Percentiles rank a stretch among this genome's conserved stretches.
Evolutionary conservation across 2,888 invertebrate genomes (phyloP).

Genomic region (Lasioglossum lativentre): DNA sequence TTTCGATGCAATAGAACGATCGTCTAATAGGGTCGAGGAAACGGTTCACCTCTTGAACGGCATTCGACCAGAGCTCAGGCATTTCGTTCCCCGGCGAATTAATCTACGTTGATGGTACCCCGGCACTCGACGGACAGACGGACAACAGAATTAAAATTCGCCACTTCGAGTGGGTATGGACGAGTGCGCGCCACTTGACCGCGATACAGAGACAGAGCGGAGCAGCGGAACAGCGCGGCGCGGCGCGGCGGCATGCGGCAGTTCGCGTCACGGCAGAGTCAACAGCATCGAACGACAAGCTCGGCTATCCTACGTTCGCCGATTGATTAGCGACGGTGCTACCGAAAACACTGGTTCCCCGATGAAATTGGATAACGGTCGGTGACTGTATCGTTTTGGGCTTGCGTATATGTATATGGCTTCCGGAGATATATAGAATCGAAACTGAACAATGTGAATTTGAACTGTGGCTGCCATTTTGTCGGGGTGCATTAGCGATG

Average conservation of each 20-base stretch:
- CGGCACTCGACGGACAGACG: slow-evolving; percentile 3
- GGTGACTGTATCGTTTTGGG: not conserved
- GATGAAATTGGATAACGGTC: slow-evolving; percentile 7
- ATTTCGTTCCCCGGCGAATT: not conserved
- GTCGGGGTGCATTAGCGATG: not conserved
- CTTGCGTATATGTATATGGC: not conserved
- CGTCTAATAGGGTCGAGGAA: not conserved
- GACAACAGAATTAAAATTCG: slow-evolving; percentile 9
- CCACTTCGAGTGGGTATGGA: not conserved
- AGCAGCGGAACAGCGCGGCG: not conserved
- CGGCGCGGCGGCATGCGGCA: no score
- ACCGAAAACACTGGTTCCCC: slow-evolving; percentile 11
- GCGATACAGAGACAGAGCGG: not conserved
- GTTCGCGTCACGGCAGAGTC: not conserved
- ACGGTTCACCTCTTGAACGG: not conserved
- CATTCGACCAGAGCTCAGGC: not conserved
- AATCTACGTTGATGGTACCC: not conserved
- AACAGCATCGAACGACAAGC: not conserved
- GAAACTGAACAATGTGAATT: not conserved
- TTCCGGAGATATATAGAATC: not conserved
- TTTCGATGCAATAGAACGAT: not conserved
- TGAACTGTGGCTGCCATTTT: not conserved
- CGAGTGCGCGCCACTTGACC: not conserved
- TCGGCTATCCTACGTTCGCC: not conserved
- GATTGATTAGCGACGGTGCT: slow-evolving; percentile 1